Conservation (phyloP, 2,888 invertebrate genomes). For the Acrobasis repandana region DNA sequence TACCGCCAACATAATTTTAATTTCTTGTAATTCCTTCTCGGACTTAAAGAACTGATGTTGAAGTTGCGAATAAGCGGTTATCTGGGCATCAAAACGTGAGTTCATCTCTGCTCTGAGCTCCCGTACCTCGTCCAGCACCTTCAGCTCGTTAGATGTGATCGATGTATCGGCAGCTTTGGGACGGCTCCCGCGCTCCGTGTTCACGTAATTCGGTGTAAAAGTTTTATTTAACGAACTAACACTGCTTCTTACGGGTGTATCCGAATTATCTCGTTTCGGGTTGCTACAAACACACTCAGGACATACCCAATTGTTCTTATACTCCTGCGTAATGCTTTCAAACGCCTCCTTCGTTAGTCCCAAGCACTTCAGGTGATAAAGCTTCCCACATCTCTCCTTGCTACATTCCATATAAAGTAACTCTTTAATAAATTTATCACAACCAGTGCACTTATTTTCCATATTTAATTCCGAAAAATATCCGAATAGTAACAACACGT, state of each 20-base stretch:
- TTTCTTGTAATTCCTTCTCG: not conserved
- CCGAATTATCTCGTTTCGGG: not conserved
- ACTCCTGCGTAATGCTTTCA: not conserved
- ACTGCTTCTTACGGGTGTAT: not conserved
- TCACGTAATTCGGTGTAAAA: too few relatives aligned
- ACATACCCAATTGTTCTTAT: not conserved
- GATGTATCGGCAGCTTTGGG: too few relatives aligned
- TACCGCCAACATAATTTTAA: not conserved
- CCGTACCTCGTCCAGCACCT: too few relatives aligned
- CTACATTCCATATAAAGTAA: not conserved
- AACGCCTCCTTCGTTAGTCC: not conserved
- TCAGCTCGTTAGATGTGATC: too few relatives aligned
- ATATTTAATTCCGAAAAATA: not conserved
- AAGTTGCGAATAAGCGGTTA: too few relatives aligned
- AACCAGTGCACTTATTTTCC: not conserved
- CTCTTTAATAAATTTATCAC: not conserved
- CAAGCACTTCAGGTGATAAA: slow-evolving; percentile 1
- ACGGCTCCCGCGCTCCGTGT: too few relatives aligned
- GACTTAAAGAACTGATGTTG: not conserved
- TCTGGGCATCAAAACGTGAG: too few relatives aligned
- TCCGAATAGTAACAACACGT: not conserved
- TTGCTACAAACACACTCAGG: too few relatives aligned
- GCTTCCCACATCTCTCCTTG: not conserved
- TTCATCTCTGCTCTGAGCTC: too few relatives aligned
- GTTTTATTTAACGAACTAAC: not conserved